Evolutionary conservation across 64 coral and sea anemone species (phyloP), one percentile per base, ranked within the genome.

Genomic region (Astreopora myriophthalma): DNA sequence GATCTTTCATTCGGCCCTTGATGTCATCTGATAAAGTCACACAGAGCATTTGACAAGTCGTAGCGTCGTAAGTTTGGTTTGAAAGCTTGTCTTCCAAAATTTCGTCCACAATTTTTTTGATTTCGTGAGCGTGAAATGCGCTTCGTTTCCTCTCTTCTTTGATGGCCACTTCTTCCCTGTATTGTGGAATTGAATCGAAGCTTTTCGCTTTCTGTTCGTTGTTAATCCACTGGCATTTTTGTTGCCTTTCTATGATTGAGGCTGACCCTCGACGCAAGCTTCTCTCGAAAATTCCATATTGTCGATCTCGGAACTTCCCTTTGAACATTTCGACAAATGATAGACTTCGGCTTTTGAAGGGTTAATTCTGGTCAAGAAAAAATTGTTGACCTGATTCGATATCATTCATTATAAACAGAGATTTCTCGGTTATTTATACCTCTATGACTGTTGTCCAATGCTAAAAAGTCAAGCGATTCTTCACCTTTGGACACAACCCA

Each of bases 21-120:
- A 92, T 92, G 5, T 76, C 82, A 14, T 92, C 90, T 51, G 90
- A 85, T 16, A 92, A 37, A 26, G 26, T 32, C 5, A 86, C 42
- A 67, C 90, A 92, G 3, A 86, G 52, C 28, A 20, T 17, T 24
- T 49, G 38, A 76, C 90, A 85, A n/a, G 49, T 72, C 5, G 63
- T 28, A 2, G 80, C 20, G 17, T 86, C 82, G 36, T 92, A 92
- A 1, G 23, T 12, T 76, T 65, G 68, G 29, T 25, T 92, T 5
- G 67, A 84, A 42, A 92, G 73, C 25, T 64, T 86, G n/a, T 92
- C 40, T 9, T 92, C 20, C 2, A 92, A 51, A 40, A 92, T 73
- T 64, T 85, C 80, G 19, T 92, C 90, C 80, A 92, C 86, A 17
- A 92, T 82, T 20, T 40, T 28, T 37, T 92, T 85, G 32, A 92